Base-by-base conservation (phyloP, 2,888 invertebrate species). In the Sinodicranocentrus sp. region DNA sequence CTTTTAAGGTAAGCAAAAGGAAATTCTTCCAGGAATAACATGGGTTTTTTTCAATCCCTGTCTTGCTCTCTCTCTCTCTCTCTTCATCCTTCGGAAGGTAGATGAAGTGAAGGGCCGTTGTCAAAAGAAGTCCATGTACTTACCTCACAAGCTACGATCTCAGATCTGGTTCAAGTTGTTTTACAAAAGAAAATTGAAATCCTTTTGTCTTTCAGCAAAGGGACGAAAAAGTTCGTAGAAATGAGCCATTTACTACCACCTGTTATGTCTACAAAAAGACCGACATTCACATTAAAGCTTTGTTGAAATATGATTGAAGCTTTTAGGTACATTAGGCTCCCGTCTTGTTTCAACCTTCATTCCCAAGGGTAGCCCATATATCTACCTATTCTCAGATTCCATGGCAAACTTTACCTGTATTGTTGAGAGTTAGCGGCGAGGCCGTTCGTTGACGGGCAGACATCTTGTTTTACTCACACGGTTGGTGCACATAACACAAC, bases 1-100 rank as follows among this genome's bases (percentile, higher is more conserved):
- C 80, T 80, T 80, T 72, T 72, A 80, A 80, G 79, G 80, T 57
- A 77, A 57, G 68, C 23, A 65, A 21, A 67, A 63, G 79, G 67
- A 39, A 72, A 80, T 43, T 79, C 63, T n/a, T 80, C 80, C 67
- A 72, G 67, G 80, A 80, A 80, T 71, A 65, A 48, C n/a, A 33
- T 3, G 33, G 33, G 10, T 33, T 33, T 33, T 33, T 33, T 33
- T 33, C 33, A 10, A 6, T 33, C 5, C 33, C 33, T 33, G 10
- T 10, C 33, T 10, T 33, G 33, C 33, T 48, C 17, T n/a, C 15
- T 5, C n/a, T 48, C 48, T 48, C 5, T 48, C 48, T 48, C 48
- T n/a, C 48, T 15, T 48, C 13, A 8, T 39, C 39, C 39, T 39
- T 39, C 13, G 39, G 39, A 39, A 39, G 6, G 39, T 8, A 6